Conservation (phyloP, 92 coral and sea anemone species). For the Pocillopora grandis region DNA sequence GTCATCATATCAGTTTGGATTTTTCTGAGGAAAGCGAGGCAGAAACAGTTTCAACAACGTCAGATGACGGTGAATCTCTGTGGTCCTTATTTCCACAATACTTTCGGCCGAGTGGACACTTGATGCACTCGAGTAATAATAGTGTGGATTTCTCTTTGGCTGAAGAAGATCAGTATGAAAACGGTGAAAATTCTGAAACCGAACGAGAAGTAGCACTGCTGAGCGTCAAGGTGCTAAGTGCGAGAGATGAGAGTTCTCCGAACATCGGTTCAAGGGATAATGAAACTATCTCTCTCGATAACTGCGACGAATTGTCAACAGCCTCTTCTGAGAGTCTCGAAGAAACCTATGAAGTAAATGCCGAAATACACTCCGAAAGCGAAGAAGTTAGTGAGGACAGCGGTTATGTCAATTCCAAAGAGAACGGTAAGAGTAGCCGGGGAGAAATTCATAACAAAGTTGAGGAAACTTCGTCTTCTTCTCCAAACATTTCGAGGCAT, state of each 20-base stretch:
- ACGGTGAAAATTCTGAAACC: neutral
- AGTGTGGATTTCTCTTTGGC: constrained; percentile 7
- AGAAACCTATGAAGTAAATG: constrained; percentile 21
- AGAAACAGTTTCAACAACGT: constrained; percentile 19
- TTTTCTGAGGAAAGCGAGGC: constrained; percentile 9
- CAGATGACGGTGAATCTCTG: constrained; percentile 27
- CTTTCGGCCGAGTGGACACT: constrained; percentile 19
- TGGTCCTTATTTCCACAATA: constrained; percentile 27
- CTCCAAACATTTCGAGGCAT: neutral
- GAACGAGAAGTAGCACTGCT: neutral
- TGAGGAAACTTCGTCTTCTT: neutral
- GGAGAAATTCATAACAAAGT: neutral
- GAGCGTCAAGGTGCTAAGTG: neutral
- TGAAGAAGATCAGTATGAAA: constrained; percentile 29
- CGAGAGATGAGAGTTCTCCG: neutral
- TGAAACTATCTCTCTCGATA: neutral
- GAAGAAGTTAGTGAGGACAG: neutral
- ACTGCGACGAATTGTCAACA: constrained; percentile 29
- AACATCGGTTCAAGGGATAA: neutral
- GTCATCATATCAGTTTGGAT: constrained; percentile 1
- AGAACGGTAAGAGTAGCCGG: neutral
- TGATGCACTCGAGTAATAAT: neutral
- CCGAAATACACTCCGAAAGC: constrained; percentile 12
- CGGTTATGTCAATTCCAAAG: neutral
- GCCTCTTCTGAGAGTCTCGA: constrained; percentile 24